Percentiles rank a stretch among this genome's conserved stretches.
These are phyloP conservation scores for Edolisoma coerulescens DNA, from an alignment of 2,113 vertebrate species.

Conservation along the genomic window DNA sequence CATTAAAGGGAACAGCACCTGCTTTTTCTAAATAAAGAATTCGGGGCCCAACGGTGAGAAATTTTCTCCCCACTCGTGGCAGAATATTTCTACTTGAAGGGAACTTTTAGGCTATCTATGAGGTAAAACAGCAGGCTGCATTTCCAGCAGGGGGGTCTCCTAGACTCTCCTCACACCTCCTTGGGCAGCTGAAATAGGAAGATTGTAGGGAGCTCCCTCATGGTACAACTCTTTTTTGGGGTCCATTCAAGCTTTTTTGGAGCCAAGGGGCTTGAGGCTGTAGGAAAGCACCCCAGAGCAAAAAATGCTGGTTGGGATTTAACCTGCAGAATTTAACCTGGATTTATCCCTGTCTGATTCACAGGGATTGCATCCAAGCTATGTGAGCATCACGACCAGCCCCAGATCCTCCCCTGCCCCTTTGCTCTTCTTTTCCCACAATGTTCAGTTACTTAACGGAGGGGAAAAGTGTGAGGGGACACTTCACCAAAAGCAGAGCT, in stretches of 20 bases:
- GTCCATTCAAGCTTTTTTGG: neutral
- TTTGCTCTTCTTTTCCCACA: neutral
- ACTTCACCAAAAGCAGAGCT: neutral
- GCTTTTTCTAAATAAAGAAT: neutral
- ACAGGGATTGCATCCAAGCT: neutral
- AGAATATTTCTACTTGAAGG: neutral
- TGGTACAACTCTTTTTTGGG: neutral
- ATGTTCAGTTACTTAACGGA: neutral
- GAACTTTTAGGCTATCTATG: neutral
- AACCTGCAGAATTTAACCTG: neutral
- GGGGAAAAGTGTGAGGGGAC: neutral
- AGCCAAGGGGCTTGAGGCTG: neutral
- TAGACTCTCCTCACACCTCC: neutral
- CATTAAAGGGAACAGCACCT: neutral
- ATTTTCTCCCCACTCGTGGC: neutral
- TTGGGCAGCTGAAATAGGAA: neutral
- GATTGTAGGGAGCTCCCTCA: neutral
- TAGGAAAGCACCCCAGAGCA: neutral
- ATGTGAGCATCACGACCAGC: fast-evolving
- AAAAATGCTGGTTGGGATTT: neutral
- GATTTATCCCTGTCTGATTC: fast-evolving
- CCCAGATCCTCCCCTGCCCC: neutral
- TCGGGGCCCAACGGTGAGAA: neutral
- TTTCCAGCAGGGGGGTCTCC: neutral
- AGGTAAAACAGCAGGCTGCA: neutral